These are phyloP conservation scores for Acanthoscelides obtectus DNA, from an alignment of 2,888 invertebrate genomes.

Conservation along the genomic window DNA sequence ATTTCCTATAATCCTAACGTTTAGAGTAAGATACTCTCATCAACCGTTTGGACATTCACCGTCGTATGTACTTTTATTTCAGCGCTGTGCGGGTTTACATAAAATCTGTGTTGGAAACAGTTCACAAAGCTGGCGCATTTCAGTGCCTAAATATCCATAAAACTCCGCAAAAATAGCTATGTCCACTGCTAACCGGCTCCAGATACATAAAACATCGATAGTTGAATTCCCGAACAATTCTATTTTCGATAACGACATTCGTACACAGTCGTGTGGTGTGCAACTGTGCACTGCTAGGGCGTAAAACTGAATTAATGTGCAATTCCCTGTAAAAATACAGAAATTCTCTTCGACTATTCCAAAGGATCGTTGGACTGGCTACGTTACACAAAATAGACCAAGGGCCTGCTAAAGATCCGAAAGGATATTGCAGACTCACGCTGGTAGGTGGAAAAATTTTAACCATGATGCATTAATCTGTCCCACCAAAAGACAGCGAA, in stretches of 20 bases:
- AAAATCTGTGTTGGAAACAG: not conserved
- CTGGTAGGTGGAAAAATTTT: too few relatives aligned
- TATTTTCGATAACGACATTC: not conserved
- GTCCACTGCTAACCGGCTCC: not conserved
- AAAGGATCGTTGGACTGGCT: not conserved
- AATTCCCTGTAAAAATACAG: not conserved
- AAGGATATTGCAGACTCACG: too few relatives aligned
- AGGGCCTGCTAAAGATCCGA: not conserved
- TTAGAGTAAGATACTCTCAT: too few relatives aligned
- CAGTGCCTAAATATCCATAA: not conserved
- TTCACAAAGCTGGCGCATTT: not conserved
- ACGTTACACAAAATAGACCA: not conserved
- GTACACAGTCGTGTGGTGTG: not conserved
- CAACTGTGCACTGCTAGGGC: not conserved
- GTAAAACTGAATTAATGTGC: not conserved
- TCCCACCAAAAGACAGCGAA: too few relatives aligned
- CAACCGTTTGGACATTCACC: too few relatives aligned
- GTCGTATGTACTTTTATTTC: not conserved
- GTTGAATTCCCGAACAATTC: not conserved
- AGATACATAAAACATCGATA: not conserved
- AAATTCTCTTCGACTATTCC: not conserved
- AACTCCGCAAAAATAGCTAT: not conserved
- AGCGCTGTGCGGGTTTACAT: not conserved
- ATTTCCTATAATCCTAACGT: too few relatives aligned
- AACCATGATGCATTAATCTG: too few relatives aligned